Percentiles rank a stretch among this genome's conserved stretches.
Conservation (phyloP, 2,113 vertebrate species). For the Synchiropus splendidus region DNA sequence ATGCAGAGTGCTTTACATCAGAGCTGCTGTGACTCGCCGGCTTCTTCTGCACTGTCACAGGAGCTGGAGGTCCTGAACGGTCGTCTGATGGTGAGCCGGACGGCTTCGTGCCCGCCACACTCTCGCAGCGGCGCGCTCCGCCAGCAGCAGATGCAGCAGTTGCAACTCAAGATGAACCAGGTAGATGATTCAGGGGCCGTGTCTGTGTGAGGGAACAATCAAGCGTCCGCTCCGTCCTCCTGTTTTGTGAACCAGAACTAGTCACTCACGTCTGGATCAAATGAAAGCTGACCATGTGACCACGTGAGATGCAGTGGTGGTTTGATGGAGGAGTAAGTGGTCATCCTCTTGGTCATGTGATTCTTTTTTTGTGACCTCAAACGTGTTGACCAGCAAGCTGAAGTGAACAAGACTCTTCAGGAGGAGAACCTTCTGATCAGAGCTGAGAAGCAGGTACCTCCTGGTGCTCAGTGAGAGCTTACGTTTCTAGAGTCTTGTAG, state of each 20-base stretch:
- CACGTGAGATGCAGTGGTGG: too few relatives aligned
- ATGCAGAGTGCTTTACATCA: not conserved
- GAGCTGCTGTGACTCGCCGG: too few relatives aligned
- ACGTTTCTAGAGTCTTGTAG: too few relatives aligned
- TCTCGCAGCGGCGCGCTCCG: constrained; percentile 54
- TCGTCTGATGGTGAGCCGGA: constrained; percentile 77
- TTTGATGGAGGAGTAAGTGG: too few relatives aligned
- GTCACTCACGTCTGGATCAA: too few relatives aligned
- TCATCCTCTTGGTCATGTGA: too few relatives aligned
- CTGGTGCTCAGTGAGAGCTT: too few relatives aligned
- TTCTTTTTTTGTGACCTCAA: too few relatives aligned
- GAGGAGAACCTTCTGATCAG: constrained; percentile 67
- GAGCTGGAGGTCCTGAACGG: constrained; percentile 75
- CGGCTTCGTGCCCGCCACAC: constrained; percentile 63
- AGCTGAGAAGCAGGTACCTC: constrained; percentile 80
- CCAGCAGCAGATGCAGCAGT: constrained; percentile 74
- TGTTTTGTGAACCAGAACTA: too few relatives aligned
- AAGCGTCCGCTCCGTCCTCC: too few relatives aligned
- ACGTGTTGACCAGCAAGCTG: constrained; percentile 63
- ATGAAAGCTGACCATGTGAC: too few relatives aligned
- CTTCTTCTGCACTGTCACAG: constrained; percentile 55
- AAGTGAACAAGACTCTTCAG: constrained; percentile 72
- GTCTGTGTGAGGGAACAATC: too few relatives aligned
- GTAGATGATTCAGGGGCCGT: constrained; percentile 60
- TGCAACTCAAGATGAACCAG: constrained; percentile 74